Evolutionary conservation across 2,888 invertebrate species (phyloP).

Genomic region (Saturnia japonica): DNA sequence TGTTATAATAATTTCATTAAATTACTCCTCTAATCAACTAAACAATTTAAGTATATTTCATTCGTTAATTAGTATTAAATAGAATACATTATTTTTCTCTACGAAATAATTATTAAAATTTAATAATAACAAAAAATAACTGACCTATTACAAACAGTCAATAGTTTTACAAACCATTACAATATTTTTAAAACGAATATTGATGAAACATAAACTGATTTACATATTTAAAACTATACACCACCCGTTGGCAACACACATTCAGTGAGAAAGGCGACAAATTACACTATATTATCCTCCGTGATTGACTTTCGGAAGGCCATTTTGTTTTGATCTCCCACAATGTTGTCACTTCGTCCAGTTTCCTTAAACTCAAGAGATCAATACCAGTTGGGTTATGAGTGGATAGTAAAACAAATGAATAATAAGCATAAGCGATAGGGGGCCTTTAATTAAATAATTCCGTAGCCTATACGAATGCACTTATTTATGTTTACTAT

Average conservation of each 20-base stretch:
- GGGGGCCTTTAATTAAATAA: constrained; percentile 68
- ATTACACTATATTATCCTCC: constrained; percentile 11
- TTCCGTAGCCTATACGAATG: constrained; percentile 37
- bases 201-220: constrained; percentile 3
- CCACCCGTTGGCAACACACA: constrained; percentile 35
- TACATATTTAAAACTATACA: constrained; percentile 18
- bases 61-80: constrained; percentile 1
- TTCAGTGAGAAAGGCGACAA: constrained; percentile 17
- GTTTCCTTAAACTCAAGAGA: neutral
- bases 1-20: neutral
- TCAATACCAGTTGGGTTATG: constrained; percentile 10
- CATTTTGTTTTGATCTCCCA: neutral
- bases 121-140: constrained; percentile 7
- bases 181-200: constrained; percentile 1
- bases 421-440: constrained; percentile 39
- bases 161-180: constrained; percentile 6
- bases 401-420: neutral
- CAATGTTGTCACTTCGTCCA: neutral
- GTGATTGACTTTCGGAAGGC: constrained; percentile 9
- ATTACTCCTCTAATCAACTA: constrained; percentile 7
- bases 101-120: too few relatives aligned
- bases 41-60: constrained; percentile 6
- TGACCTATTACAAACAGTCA: constrained; percentile 1
- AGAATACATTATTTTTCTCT: neutral
- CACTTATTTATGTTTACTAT: constrained; percentile 36